phyloP scores from a whole-genome alignment of 1,140 invertebrate species.

The Eriocheir sinensis region DNA sequence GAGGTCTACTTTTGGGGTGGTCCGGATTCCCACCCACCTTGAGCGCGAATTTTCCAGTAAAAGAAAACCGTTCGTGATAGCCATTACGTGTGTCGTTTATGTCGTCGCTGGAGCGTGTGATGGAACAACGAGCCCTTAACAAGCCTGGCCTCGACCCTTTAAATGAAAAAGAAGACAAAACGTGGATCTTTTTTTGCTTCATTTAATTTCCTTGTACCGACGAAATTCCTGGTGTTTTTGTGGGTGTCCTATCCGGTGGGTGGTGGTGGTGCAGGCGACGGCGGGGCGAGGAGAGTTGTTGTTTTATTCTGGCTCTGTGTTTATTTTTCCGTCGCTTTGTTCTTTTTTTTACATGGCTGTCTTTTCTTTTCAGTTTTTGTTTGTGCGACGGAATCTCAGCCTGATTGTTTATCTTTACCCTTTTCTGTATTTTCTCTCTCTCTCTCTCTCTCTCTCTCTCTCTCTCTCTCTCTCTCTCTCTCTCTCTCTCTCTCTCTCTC shows the following conservation, averaged over 20 bases:
- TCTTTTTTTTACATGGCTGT: neutral
- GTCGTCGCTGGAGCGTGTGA: neutral
- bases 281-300: neutral
- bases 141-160: neutral
- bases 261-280: neutral
- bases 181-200: neutral
- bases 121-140: neutral
- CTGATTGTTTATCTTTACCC: too few relatives aligned
- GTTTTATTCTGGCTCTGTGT: neutral
- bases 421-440: neutral
- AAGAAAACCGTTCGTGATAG: too few relatives aligned
- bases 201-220: neutral
- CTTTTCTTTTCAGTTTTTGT: too few relatives aligned
- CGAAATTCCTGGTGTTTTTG: neutral
- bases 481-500: neutral
- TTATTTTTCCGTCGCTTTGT: neutral
- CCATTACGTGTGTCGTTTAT: too few relatives aligned
- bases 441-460: neutral
- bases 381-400: too few relatives aligned
- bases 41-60: too few relatives aligned
- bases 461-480: neutral
- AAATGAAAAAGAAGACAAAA: neutral
- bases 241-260: neutral
- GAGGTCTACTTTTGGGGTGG: too few relatives aligned
- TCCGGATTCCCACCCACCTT: too few relatives aligned